phyloP scores from a whole-genome alignment of 2,888 invertebrate species.

The Cheilosia urbana region DNA sequence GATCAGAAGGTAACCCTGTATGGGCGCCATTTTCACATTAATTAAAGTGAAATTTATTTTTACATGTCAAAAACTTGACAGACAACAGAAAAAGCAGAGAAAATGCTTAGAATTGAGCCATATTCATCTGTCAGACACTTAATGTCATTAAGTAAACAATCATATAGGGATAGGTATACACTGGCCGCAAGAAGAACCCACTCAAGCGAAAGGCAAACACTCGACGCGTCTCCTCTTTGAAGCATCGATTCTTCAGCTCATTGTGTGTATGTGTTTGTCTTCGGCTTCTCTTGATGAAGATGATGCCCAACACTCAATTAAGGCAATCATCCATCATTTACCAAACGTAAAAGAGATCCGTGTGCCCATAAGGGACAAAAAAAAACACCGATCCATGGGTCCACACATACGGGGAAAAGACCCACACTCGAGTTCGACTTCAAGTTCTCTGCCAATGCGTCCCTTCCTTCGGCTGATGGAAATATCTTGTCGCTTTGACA shows the following conservation, averaged over 20 bases:
- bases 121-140: conserved; percentile 56
- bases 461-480: conserved; percentile 46
- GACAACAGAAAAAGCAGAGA: too few species aligned
- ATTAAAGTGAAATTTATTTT: conserved; percentile 30
- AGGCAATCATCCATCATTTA: conserved; percentile 73
- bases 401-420: conserved; percentile 11
- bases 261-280: conserved; percentile 21
- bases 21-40: conserved; percentile 59
- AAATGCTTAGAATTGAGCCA: conserved; percentile 41
- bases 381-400: conserved; percentile 37
- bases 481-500: conserved; percentile 70
- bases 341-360: conserved; percentile 26
- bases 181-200: conserved; percentile 36
- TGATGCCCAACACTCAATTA: conserved; percentile 71
- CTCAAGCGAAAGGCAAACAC: conserved; percentile 67
- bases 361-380: conserved; percentile 16
- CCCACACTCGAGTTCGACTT: conserved; percentile 51
- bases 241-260: conserved; percentile 26
- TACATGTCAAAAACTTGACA: conserved; percentile 28
- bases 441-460: conserved; percentile 6
- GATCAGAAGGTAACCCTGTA: neutral
- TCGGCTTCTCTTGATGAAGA: conserved; percentile 64
- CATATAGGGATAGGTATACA: neutral
- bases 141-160: conserved; percentile 44
- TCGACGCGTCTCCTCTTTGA: conserved; percentile 29